Evolutionary conservation across 2,113 vertebrate genomes (phyloP).

Genomic region (Stigmatopora argus): DNA sequence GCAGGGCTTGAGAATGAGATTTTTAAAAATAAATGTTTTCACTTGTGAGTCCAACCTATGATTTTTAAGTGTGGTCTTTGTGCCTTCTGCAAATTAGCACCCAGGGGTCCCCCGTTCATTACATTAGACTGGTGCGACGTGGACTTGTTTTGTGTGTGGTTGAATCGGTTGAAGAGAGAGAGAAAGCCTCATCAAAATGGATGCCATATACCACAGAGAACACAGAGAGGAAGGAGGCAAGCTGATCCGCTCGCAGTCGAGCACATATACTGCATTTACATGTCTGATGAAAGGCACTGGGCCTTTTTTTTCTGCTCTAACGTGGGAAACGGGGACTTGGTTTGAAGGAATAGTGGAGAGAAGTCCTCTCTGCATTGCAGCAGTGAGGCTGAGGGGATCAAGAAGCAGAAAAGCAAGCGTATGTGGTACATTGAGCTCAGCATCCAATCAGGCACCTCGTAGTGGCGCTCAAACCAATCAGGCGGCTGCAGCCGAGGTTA

Average conservation of each 20-base stretch:
- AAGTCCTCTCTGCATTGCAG: constrained; percentile 93
- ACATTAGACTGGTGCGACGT: constrained; percentile 41
- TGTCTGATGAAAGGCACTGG: constrained; percentile 32
- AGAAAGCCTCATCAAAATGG: constrained; percentile 64
- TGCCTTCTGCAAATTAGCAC: constrained; percentile 48
- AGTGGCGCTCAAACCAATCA: constrained; percentile 79
- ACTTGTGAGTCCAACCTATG: constrained; percentile 38
- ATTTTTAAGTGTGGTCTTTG: constrained; percentile 45
- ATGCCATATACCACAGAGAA: constrained; percentile 52
- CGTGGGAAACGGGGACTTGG: constrained; percentile 10
- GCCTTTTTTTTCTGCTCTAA: constrained; percentile 9
- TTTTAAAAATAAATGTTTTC: not conserved
- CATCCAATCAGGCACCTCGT: constrained; percentile 77
- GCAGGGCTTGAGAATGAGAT: not conserved
- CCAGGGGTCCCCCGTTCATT: constrained; percentile 41
- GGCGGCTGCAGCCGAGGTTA: constrained; percentile 82
- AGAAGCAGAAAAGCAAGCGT: constrained; percentile 76
- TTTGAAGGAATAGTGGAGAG: constrained; percentile 50
- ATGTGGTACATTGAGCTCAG: constrained; percentile 70
- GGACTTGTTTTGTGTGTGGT: constrained; percentile 41
- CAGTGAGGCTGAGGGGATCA: constrained; percentile 80
- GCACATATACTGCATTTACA: constrained; percentile 25
- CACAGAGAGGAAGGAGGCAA: constrained; percentile 33
- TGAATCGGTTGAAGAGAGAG: constrained; percentile 32
- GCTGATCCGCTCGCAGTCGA: constrained; percentile 43